phyloP scores from a whole-genome alignment of 2,113 vertebrate species.

The Colius striatus region DNA sequence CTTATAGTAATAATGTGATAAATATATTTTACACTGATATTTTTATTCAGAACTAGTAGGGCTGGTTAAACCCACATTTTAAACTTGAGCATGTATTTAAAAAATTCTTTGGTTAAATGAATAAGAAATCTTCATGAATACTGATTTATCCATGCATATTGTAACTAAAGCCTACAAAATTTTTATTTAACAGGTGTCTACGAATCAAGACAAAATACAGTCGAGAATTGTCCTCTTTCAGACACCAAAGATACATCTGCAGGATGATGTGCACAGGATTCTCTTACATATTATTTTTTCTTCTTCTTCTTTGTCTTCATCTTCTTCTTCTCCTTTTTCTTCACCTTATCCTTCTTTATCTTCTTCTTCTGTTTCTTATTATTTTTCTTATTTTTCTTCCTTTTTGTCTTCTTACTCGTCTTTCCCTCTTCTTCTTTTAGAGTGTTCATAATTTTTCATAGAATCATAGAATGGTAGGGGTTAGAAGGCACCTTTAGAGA shows the following conservation, averaged over 20 bases:
- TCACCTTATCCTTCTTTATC: too few relatives aligned
- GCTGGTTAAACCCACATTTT: not conserved
- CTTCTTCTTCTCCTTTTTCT: not conserved
- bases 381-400: rapidly evolving
- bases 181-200: not conserved
- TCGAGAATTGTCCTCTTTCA: not conserved
- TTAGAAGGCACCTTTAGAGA: too few relatives aligned
- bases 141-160: not conserved
- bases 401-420: not conserved
- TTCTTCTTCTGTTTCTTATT: not conserved
- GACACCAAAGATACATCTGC: not conserved
- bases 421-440: not conserved
- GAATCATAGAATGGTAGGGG: too few relatives aligned
- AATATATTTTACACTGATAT: not conserved
- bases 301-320: not conserved
- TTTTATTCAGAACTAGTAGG: not conserved
- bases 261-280: not conserved
- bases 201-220: not conserved
- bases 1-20: not conserved
- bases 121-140: not conserved
- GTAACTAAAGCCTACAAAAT: not conserved
- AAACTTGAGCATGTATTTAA: not conserved
- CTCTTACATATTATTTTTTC: not conserved
- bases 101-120: not conserved
- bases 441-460: not conserved